Conservation (phyloP, 2,113 vertebrate species). For the Planiliza haematocheilus region DNA sequence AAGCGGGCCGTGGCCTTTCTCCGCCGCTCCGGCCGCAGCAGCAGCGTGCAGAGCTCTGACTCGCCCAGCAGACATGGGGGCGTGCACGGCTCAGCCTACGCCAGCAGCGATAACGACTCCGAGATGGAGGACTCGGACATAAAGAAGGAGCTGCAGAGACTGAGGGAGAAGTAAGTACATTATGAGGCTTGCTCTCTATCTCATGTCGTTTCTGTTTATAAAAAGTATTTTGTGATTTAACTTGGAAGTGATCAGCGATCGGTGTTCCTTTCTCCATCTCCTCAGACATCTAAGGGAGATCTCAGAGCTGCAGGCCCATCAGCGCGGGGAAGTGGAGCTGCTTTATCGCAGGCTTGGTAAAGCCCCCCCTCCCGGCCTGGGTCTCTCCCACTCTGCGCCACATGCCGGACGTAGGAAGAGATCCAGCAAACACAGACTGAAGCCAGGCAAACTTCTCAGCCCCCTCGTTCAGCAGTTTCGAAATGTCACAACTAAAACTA, state of each 20-base stretch:
- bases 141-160: slow-evolving; percentile 91
- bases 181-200: not conserved
- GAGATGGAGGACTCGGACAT: slow-evolving; percentile 96
- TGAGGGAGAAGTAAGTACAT: slow-evolving; percentile 93
- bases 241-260: slow-evolving; percentile 7
- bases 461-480: slow-evolving; percentile 96
- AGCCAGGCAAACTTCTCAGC: slow-evolving; percentile 92
- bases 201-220: not conserved
- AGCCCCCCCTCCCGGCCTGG: slow-evolving; percentile 88
- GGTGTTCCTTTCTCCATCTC: not conserved
- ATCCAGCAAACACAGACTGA: slow-evolving; percentile 93
- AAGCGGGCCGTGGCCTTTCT: slow-evolving; percentile 93
- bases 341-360: slow-evolving; percentile 92
- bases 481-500: slow-evolving; percentile 89
- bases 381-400: slow-evolving; percentile 89
- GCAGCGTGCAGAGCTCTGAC: slow-evolving; percentile 86
- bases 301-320: slow-evolving; percentile 94
- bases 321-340: slow-evolving; percentile 94
- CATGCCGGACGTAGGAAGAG: slow-evolving; percentile 88
- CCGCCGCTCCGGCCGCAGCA: slow-evolving; percentile 88
- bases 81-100: slow-evolving; percentile 90
- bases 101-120: slow-evolving; percentile 98
- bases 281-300: slow-evolving; percentile 95
- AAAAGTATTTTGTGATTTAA: slow-evolving; percentile 11
- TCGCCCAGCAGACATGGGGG: slow-evolving; percentile 85